Base-by-base conservation (phyloP, 1,140 invertebrate species). In the Dreissena polymorpha region DNA sequence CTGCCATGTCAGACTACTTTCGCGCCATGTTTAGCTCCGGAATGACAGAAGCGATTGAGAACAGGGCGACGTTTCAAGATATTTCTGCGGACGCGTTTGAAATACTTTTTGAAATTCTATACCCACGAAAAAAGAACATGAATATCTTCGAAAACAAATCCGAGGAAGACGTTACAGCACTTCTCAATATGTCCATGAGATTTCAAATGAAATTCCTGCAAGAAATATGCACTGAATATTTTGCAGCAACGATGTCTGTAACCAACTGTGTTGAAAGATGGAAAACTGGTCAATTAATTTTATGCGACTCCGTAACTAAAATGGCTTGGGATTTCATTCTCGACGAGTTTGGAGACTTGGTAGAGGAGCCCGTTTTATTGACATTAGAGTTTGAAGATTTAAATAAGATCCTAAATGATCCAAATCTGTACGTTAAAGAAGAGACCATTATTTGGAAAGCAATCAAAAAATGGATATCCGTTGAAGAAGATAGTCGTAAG, bases 1-100 rank as follows among this genome's bases (percentile, higher is more conserved):
- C 88, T 7, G 86, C 79, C 53, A 55, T 85, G 39, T 89, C 88
- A 60, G 50, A 77, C 23, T 90, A 90, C 85, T 90, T 90, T 82
- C 78, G 71, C 57, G 74, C 86, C 0, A 88, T 90, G 88, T 90
- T 90, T 76, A 85, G 68, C 23, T 85, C 86, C 5, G 83, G 86
- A 21, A 90, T 89, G 89, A 65, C 65, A 57, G 89, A 89, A 63
- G 83, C 64, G n/a, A 75, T 65, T 25, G 53, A 82, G 51, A 71
- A 68, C 14, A 70, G 73, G 14, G 83, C 86, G 0, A 82, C 70
- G 6, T 82, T 89, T 23, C 67, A 86, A 13, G 89, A 90, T 67
- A 80, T 90, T 10, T 70, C 27, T 68, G 25, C 71, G 10, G 67
- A 70, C 10, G 51, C 77, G 0, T 70, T 79, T 60, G 18, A 23